Percentiles rank a stretch among this genome's conserved stretches.
phyloP scores from a whole-genome alignment of 2,888 invertebrate species.

The Mythimna lalbum region DNA sequence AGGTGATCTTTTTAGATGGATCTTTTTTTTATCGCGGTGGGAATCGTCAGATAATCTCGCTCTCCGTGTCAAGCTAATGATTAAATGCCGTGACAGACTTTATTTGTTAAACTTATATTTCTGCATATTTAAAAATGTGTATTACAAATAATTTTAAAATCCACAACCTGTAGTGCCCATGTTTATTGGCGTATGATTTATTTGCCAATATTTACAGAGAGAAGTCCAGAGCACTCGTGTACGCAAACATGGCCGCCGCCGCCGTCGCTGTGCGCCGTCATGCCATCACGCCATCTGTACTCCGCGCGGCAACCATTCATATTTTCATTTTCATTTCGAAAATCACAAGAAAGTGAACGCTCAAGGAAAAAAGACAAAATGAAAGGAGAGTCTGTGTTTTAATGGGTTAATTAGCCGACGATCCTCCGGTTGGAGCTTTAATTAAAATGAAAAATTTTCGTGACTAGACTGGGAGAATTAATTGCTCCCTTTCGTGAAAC shows the following conservation, averaged over 20 bases:
- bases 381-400: constrained; percentile 88
- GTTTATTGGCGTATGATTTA: constrained; percentile 53
- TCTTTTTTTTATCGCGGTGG: neutral
- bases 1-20: neutral
- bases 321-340: constrained; percentile 79
- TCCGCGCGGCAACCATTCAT: constrained; percentile 49
- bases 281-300: constrained; percentile 46
- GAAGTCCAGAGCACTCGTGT: constrained; percentile 54
- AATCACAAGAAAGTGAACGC: constrained; percentile 87
- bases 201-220: constrained; percentile 54
- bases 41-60: too few species aligned
- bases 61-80: too few species aligned
- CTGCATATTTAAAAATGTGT: neutral
- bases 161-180: constrained; percentile 23
- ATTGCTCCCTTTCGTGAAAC: constrained; percentile 86
- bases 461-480: constrained; percentile 87
- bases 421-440: constrained; percentile 87
- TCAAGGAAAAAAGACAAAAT: constrained; percentile 84
- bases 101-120: neutral
- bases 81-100: neutral
- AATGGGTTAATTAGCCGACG: constrained; percentile 90
- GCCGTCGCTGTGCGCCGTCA: constrained; percentile 23
- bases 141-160: constrained; percentile 18
- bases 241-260: constrained; percentile 48
- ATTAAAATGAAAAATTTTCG: constrained; percentile 90